A percentile compares a stretch with the other conserved stretches of the same genome.
These are phyloP conservation scores for Sclerurus mexicanus DNA, from an alignment of 2,113 vertebrate genomes.

Conservation along the genomic window DNA sequence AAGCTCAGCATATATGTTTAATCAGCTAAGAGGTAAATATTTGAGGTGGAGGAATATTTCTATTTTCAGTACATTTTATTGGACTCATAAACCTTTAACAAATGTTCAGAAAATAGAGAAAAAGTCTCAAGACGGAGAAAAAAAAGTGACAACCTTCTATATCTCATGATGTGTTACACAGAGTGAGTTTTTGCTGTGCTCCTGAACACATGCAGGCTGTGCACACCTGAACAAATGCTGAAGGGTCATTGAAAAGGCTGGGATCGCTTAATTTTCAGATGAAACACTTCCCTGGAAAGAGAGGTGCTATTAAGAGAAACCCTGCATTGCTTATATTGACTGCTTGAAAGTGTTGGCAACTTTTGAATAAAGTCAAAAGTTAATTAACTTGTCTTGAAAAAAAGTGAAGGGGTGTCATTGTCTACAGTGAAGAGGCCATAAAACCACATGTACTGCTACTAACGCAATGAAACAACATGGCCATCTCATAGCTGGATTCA, in stretches of 20 bases:
- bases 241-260: background rate
- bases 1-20: background rate
- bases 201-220: background rate
- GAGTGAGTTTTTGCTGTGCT: background rate
- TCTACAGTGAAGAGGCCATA: background rate
- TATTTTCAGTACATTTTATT: background rate
- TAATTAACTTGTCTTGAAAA: background rate
- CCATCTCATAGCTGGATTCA: background rate
- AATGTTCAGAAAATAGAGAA: background rate
- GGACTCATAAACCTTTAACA: background rate
- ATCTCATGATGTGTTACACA: background rate
- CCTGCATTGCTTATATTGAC: background rate
- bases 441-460: accelerated
- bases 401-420: background rate
- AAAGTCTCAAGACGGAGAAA: background rate
- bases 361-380: background rate
- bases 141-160: background rate
- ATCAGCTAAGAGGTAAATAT: background rate
- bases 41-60: background rate
- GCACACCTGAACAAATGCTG: background rate
- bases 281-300: background rate
- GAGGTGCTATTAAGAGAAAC: background rate
- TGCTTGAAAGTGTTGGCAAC: background rate
- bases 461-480: accelerated
- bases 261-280: background rate